A percentile compares a stretch with the other conserved stretches of the same genome.
Conservation (phyloP, 2,113 vertebrate species). For the Gobius niger region DNA sequence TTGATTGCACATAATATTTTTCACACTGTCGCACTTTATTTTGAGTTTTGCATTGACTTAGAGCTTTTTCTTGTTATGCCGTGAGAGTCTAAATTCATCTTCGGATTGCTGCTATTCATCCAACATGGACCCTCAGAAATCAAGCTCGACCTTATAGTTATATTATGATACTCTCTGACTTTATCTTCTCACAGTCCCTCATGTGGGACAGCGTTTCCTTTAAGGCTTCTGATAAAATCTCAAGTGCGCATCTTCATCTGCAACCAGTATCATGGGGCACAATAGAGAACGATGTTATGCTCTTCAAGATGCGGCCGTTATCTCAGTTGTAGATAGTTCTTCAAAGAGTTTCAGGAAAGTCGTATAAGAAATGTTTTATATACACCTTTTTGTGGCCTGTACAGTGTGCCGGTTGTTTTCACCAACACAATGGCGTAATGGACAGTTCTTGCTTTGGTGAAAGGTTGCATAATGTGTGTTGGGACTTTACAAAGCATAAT, state of each 20-base stretch:
- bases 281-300: constrained; percentile 38
- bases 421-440: too few species aligned
- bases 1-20: background rate
- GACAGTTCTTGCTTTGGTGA: too few species aligned
- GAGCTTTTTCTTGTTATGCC: constrained; percentile 2
- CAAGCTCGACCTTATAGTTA: constrained; percentile 3
- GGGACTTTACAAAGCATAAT: too few species aligned
- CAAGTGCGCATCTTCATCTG: constrained; percentile 34
- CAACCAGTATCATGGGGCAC: constrained; percentile 53
- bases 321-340: constrained; percentile 31
- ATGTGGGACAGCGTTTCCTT: constrained; percentile 45
- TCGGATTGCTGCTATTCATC: constrained; percentile 43
- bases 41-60: too few species aligned
- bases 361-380: background rate
- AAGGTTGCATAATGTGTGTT: too few species aligned
- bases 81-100: constrained; percentile 68
- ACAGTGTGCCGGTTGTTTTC: too few species aligned
- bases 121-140: constrained; percentile 8
- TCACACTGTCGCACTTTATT: too few species aligned
- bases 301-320: constrained; percentile 35
- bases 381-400: too few species aligned
- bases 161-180: constrained; percentile 13
- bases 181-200: constrained; percentile 50
- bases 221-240: constrained; percentile 50
- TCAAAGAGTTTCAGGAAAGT: background rate